A percentile compares a stretch with the other conserved stretches of the same genome.
Evolutionary conservation across 2,113 vertebrate genomes (phyloP).

Genomic region (Lagopus muta): DNA sequence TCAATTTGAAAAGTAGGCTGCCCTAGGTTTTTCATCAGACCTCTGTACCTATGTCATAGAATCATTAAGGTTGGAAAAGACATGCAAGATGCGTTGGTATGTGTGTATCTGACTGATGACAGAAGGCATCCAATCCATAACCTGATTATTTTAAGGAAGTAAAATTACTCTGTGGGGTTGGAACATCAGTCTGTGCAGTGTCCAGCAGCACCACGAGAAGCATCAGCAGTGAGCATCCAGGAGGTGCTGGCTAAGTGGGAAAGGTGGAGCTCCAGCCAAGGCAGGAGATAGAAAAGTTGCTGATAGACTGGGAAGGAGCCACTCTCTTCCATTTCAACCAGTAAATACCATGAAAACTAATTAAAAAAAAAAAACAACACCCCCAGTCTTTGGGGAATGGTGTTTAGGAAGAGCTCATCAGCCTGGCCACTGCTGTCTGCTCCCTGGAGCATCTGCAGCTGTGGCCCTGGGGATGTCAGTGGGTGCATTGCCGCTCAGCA

Average conservation of each 20-base stretch:
- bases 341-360: background rate
- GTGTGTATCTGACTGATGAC: background rate
- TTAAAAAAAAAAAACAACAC: background rate
- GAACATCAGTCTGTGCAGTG: accelerated
- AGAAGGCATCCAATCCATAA: background rate
- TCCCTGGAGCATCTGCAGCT: background rate
- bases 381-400: accelerated
- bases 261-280: background rate
- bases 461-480: background rate
- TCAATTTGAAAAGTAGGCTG: background rate
- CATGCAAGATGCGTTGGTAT: background rate
- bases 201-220: background rate
- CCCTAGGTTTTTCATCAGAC: background rate
- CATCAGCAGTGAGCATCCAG: accelerated
- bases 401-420: background rate
- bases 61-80: no score
- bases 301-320: background rate
- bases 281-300: background rate
- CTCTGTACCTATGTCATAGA: background rate
- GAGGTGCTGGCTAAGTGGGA: background rate
- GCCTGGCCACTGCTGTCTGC: background rate
- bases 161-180: background rate
- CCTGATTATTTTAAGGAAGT: background rate
- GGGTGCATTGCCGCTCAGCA: background rate
- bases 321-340: background rate